phyloP scores from a whole-genome alignment of 2,113 vertebrate species.

The Xenopus borealis region DNA sequence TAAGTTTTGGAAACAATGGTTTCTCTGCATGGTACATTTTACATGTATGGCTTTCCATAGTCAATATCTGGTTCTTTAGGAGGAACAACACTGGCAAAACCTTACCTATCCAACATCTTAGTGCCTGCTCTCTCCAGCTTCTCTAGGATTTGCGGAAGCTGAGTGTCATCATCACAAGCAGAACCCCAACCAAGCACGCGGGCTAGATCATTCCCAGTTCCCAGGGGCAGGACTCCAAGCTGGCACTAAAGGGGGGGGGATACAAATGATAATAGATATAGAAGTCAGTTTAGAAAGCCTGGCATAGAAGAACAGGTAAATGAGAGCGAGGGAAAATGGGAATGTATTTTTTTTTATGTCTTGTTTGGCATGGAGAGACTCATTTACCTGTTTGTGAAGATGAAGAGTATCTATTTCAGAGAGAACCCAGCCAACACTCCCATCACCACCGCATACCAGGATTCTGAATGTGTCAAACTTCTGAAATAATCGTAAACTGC shows the following conservation, averaged over 20 bases:
- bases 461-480: constrained; percentile 97
- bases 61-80: no score
- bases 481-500: constrained; percentile 90
- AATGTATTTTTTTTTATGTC: no score
- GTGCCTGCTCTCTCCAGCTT: constrained; percentile 96
- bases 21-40: no score
- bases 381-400: constrained; percentile 92
- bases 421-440: constrained; percentile 96
- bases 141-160: constrained; percentile 93
- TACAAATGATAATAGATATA: no score
- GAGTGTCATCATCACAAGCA: constrained; percentile 90
- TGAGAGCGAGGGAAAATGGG: no score
- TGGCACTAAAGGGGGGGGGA: constrained; percentile 73
- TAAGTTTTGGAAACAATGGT: no score
- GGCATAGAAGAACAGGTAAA: no score
- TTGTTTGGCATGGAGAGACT: no score
- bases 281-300: no score
- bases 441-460: constrained; percentile 93
- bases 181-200: constrained; percentile 95
- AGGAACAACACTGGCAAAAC: no score
- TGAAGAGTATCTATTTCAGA: constrained; percentile 92
- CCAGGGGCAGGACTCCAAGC: constrained; percentile 90
- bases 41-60: no score
- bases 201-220: constrained; percentile 93
- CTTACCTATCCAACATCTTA: constrained; percentile 94